Evolutionary conservation across 2,797 vertebrate species (phyloP).

Genomic region (Microchirus variegatus): DNA sequence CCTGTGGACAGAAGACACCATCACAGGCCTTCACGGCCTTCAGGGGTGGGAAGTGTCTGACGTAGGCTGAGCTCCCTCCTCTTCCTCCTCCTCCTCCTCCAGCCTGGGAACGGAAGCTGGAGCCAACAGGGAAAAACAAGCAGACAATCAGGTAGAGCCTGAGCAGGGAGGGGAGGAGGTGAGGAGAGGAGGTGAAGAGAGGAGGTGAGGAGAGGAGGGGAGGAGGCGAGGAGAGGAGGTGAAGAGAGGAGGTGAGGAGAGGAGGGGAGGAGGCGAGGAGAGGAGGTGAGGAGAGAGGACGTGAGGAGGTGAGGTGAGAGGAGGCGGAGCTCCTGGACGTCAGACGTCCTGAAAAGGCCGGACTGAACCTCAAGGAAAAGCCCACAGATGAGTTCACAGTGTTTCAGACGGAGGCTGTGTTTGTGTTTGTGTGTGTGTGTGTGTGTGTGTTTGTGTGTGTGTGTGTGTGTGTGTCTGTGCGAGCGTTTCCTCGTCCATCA

Average conservation of each 20-base stretch:
- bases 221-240: too few species aligned
- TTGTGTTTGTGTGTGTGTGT: conserved; percentile 74
- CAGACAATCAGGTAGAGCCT: conserved; percentile 96
- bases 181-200: too few species aligned
- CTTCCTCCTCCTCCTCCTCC: conserved; percentile 74
- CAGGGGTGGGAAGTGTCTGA: conserved; percentile 99
- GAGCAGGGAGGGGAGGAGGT: conserved; percentile 55
- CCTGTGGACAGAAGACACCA: conserved; percentile 94
- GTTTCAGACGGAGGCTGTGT: conserved; percentile 62
- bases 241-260: too few species aligned
- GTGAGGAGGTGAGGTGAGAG: conserved; percentile 35
- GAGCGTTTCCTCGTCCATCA: conserved; percentile 77
- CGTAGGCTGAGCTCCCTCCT: conserved; percentile 89
- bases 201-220: too few species aligned
- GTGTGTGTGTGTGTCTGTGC: too few species aligned
- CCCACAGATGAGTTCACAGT: conserved; percentile 57
- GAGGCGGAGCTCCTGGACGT: too few species aligned
- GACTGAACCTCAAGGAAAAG: conserved; percentile 69
- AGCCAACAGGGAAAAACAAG: conserved; percentile 98
- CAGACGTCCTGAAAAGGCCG: conserved; percentile 57
- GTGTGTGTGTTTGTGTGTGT: too few species aligned
- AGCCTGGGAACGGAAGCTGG: conserved; percentile 99
- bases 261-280: too few species aligned
- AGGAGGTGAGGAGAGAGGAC: conserved; percentile 7
- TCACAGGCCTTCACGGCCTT: conserved; percentile 86